Evolutionary conservation across 2,113 vertebrate species (phyloP).

Genomic region (Chloropsis hardwickii): DNA sequence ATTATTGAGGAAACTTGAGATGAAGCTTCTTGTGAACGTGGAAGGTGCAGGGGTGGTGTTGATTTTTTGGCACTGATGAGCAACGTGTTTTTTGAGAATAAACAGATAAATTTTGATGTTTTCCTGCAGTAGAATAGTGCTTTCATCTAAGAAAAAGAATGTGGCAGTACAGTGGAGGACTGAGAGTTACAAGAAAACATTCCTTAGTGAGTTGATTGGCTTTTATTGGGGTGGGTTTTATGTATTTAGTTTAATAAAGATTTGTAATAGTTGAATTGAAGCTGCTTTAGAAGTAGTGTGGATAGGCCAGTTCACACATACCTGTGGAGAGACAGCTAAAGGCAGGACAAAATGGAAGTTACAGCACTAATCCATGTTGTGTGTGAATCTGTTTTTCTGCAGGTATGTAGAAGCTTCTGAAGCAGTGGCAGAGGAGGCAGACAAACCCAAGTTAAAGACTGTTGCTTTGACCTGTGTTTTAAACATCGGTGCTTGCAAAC

Average conservation of each 20-base stretch:
- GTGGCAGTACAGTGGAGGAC: background rate
- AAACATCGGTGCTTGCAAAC: slow-evolving; percentile 90
- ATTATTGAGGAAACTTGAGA: background rate
- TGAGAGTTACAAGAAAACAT: background rate
- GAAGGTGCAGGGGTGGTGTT: background rate
- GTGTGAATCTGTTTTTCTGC: slow-evolving; percentile 4
- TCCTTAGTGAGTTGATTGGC: background rate
- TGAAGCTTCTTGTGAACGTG: background rate
- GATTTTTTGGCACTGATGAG: background rate
- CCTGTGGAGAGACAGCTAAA: background rate
- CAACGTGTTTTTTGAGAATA: background rate
- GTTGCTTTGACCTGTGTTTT: slow-evolving; percentile 86
- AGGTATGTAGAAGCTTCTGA: slow-evolving; percentile 88
- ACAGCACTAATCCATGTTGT: background rate
- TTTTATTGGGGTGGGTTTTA: background rate
- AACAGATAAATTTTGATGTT: background rate
- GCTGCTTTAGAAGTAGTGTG: background rate
- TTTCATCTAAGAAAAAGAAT: background rate
- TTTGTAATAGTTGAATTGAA: background rate
- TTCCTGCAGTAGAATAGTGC: background rate
- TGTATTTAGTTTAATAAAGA: background rate
- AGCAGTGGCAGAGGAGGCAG: slow-evolving; percentile 70
- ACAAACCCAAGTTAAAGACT: slow-evolving; percentile 79
- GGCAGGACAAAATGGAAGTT: background rate
- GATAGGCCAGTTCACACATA: background rate